Evolutionary conservation across 2,797 vertebrate genomes (phyloP).

Genomic region (Cetoscarus ocellatus): DNA sequence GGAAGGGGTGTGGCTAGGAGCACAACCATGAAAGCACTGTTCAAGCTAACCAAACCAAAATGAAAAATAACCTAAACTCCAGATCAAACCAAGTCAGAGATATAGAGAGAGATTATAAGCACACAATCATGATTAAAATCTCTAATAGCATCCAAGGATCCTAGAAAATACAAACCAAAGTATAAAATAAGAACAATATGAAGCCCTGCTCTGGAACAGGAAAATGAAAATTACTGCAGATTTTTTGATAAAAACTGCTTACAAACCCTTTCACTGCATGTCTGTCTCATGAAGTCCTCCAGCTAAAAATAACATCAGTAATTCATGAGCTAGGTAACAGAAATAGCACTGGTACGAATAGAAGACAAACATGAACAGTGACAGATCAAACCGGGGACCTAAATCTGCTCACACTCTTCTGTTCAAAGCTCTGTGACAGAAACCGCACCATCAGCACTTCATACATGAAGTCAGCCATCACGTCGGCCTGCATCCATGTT

Average conservation of each 20-base stretch:
- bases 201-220: too few species aligned
- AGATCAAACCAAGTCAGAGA: too few species aligned
- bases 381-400: neutral
- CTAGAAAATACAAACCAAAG: too few species aligned
- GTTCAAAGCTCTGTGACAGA: constrained; percentile 19
- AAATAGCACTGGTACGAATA: constrained; percentile 14
- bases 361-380: neutral
- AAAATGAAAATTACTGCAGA: neutral
- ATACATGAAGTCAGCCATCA: constrained; percentile 29
- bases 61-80: too few species aligned
- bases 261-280: neutral
- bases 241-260: neutral
- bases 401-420: neutral
- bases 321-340: neutral
- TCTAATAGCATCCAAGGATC: too few species aligned
- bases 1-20: too few species aligned
- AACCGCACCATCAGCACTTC: constrained; percentile 53
- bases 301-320: constrained; percentile 3
- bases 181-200: too few species aligned
- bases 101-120: too few species aligned
- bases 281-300: neutral
- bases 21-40: too few species aligned
- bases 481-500: constrained; percentile 10
- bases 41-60: too few species aligned
- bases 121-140: too few species aligned